Evolutionary conservation across 2,888 invertebrate species (phyloP).

Genomic region (Conus canariensis): DNA sequence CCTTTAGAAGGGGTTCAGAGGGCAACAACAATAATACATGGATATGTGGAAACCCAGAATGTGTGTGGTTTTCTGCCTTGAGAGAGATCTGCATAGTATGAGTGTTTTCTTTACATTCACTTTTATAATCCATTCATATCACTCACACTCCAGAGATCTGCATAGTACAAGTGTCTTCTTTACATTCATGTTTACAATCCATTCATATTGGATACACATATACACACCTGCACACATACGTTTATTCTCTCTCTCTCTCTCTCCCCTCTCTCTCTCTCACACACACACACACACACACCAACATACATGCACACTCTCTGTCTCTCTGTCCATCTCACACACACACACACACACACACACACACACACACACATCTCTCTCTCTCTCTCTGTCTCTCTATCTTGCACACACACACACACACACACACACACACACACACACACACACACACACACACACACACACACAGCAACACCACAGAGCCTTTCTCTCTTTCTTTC

Average conservation of each 20-base stretch:
- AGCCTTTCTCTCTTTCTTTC: too few relatives aligned
- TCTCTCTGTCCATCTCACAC: not conserved
- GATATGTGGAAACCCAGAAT: too few relatives aligned
- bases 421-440: constrained; percentile 2
- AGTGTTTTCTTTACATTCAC: too few relatives aligned
- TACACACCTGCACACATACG: not conserved
- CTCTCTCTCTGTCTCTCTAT: not conserved
- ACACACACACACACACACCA: not conserved
- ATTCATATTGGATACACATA: not conserved
- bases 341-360: not conserved
- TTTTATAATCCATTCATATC: too few relatives aligned
- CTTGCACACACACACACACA: not conserved
- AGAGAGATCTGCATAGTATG: too few relatives aligned
- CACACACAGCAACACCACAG: not conserved
- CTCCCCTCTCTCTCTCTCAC: not conserved
- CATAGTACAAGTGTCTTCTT: too few relatives aligned
- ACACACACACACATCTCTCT: not conserved
- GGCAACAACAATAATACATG: too few relatives aligned
- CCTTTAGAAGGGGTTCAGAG: too few relatives aligned
- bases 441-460: not conserved
- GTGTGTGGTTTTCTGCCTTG: too few relatives aligned
- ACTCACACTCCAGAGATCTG: too few relatives aligned
- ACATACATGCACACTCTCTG: not conserved
- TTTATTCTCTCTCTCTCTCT: too few relatives aligned
- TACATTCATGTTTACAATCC: too few relatives aligned